Evolutionary conservation across 2,797 vertebrate genomes (phyloP), one percentile per base, ranked within the genome.

Genomic region (Poeciliopsis paucimaculata): DNA sequence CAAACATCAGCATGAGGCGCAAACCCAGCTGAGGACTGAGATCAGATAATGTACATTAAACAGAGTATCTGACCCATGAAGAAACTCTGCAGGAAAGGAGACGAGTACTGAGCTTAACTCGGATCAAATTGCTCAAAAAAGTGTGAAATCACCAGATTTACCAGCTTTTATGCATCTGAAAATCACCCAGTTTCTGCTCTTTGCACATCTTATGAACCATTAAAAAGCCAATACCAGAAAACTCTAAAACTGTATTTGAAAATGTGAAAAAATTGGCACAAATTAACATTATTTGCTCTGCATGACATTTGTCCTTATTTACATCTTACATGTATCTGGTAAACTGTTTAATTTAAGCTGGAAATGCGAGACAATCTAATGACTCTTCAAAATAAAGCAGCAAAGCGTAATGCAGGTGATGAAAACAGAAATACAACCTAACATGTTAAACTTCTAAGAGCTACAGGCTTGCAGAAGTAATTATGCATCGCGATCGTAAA

Each of bases 31-130:
- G 60, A 66, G 36, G 36, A 36, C 28, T 49, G 75, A 91, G 90
- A 78, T 83, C 70, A 88, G 81, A 75, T 83, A 81, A 79, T 47
- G 53, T 64, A 83, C 72, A 72, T 51, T 82, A 86, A 87, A 41
- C 62, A 77, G 55, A 71, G 62, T 76, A 73, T 72, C 77, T 66
- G 77, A 20, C 72, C 2, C 62, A 49, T 53, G 62, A 34, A 70
- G 31, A 77, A 57, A 31, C 39, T 82, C 64, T 76, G 55, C 70
- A 20, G 5, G 77, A 68, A 49, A 84, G 78, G 64, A 77, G 16
- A 75, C 70, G 2, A 75, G 77, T 39, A 10, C 16, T 23, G 20
- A 75, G 66, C n/a, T 47, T 79, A 70, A 46, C 47, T 45, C 1
- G 55, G 36, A 51, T 10, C 4, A 79, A 53, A 41, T 13, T 2